Conservation (phyloP, 2,113 vertebrate genomes). For the Corydoras maculifer region DNA sequence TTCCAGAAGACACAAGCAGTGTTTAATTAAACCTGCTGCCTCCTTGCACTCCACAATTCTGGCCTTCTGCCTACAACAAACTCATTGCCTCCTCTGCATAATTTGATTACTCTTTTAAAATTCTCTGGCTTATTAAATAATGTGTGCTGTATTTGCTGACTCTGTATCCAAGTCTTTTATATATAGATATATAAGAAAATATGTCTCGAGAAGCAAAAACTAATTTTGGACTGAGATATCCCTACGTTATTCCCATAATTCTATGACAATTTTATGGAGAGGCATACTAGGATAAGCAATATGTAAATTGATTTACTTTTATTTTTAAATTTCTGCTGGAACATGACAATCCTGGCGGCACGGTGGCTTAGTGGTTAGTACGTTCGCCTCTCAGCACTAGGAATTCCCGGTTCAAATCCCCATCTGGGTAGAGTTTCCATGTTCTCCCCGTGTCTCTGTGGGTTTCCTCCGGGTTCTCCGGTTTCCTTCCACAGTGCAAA, state of each 20-base stretch:
- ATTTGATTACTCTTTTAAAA: constrained; percentile 20
- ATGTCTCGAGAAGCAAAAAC: constrained; percentile 12
- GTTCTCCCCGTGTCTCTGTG: no score
- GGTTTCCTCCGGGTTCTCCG: no score
- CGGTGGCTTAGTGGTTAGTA: no score
- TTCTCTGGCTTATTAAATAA: background rate
- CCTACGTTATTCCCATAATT: background rate
- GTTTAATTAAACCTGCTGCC: constrained; percentile 19
- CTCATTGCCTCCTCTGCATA: constrained; percentile 8
- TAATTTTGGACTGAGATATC: background rate
- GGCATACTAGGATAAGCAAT: no score
- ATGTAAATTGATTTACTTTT: no score
- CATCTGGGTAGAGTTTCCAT: no score
- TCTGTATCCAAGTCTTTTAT: background rate
- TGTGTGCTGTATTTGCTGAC: constrained; percentile 19
- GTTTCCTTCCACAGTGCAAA: no score
- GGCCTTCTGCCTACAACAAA: constrained; percentile 10
- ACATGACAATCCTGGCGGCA: no score
- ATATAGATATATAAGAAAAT: background rate
- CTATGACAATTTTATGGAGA: background rate
- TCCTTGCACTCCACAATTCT: constrained; percentile 3
- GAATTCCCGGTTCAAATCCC: no score
- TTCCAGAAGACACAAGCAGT: constrained; percentile 6
- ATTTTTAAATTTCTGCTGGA: no score
- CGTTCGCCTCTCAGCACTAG: no score